Conservation (phyloP, 2,797 vertebrate genomes). For the Botia almorhae region DNA sequence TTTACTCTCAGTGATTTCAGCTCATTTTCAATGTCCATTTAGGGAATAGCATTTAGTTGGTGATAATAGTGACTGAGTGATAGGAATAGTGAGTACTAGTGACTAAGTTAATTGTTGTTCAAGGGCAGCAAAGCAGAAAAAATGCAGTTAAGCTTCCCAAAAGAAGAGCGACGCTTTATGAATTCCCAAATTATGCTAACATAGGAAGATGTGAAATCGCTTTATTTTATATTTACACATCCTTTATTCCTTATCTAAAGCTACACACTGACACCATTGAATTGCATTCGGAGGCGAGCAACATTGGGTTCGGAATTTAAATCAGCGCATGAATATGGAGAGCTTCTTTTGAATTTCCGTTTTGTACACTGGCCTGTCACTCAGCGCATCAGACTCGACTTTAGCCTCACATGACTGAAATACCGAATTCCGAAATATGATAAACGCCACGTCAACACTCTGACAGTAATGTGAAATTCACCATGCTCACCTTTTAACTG, state of each 20-base stretch:
- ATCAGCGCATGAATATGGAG: constrained; percentile 85
- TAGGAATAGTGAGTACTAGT: too few relatives aligned
- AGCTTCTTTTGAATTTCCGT: constrained; percentile 79
- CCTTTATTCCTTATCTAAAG: constrained; percentile 46
- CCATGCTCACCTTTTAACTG: constrained; percentile 81
- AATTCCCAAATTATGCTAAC: constrained; percentile 20
- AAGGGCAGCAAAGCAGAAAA: constrained; percentile 1
- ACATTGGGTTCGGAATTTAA: constrained; percentile 81
- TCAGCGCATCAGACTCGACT: constrained; percentile 81
- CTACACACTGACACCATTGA: constrained; percentile 35
- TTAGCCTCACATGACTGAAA: constrained; percentile 80
- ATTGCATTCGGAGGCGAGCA: constrained; percentile 65
- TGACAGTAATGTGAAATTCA: constrained; percentile 80
- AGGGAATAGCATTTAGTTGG: too few relatives aligned
- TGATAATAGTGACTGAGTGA: too few relatives aligned
- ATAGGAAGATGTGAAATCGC: not conserved
- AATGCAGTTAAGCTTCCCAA: not conserved
- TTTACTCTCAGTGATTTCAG: not conserved
- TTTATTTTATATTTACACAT: constrained; percentile 45
- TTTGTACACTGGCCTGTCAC: constrained; percentile 82
- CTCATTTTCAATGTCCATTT: not conserved
- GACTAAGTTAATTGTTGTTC: not conserved
- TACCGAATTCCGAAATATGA: constrained; percentile 80
- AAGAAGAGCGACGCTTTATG: constrained; percentile 1
- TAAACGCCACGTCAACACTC: constrained; percentile 75